Evolutionary conservation across 30 jellyfish, hydroid and myxozoan species (phyloP).

Genomic region (Phacellophora camtschatica): DNA sequence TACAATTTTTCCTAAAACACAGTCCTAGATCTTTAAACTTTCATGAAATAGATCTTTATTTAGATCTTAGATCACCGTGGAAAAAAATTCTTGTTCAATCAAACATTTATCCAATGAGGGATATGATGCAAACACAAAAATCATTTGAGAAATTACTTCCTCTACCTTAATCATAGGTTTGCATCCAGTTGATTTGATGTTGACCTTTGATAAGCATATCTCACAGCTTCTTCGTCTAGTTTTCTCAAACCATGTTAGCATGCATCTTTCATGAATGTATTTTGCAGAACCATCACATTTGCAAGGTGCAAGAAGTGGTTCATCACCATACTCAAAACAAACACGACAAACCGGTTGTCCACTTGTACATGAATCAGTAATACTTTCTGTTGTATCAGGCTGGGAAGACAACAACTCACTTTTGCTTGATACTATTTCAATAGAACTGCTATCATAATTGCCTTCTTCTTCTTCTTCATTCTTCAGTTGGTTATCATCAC

Average conservation of each 20-base stretch:
- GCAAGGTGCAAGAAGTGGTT: neutral
- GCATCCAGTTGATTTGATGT: slow-evolving; percentile 18
- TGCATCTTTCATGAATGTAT: slow-evolving; percentile 5
- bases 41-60: too few relatives aligned
- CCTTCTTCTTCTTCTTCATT: too few relatives aligned
- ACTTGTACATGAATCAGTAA: neutral
- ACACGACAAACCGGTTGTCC: slow-evolving; percentile 23
- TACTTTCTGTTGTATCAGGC: neutral
- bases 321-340: slow-evolving; percentile 1
- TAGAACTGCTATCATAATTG: too few relatives aligned
- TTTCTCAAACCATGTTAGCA: slow-evolving; percentile 16
- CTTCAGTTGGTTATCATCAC: neutral
- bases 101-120: too few relatives aligned
- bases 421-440: too few relatives aligned
- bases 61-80: too few relatives aligned
- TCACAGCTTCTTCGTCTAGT: slow-evolving; percentile 25
- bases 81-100: too few relatives aligned
- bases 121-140: too few relatives aligned
- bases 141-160: too few relatives aligned
- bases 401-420: too few relatives aligned
- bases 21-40: too few relatives aligned
- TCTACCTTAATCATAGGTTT: slow-evolving; percentile 18
- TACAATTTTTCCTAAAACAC: too few relatives aligned
- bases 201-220: slow-evolving; percentile 17
- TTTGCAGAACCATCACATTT: slow-evolving; percentile 28